These are phyloP conservation scores for Propithecus coquereli DNA, from an alignment of 2,113 vertebrate species.

Conservation along the genomic window DNA sequence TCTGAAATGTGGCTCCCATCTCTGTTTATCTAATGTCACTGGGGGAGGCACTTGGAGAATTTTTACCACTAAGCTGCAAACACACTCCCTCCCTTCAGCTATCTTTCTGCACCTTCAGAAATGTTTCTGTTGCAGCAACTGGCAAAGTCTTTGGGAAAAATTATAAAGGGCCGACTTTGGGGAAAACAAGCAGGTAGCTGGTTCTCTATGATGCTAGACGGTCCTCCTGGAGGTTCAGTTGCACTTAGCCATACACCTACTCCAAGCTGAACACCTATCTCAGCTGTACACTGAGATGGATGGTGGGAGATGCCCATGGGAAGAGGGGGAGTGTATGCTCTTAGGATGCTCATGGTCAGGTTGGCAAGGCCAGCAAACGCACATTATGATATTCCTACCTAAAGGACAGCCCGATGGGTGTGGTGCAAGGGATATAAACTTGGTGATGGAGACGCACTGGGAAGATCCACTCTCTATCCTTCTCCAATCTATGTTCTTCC, in stretches of 20 bases:
- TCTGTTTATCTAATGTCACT: conserved; percentile 19
- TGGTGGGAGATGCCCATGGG: neutral
- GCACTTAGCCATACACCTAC: neutral
- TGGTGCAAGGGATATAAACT: neutral
- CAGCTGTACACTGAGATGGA: neutral
- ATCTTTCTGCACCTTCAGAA: neutral
- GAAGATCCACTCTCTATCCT: no score
- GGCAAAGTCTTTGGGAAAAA: neutral
- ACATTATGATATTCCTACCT: neutral
- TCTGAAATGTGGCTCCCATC: conserved; percentile 42
- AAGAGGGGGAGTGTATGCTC: no score
- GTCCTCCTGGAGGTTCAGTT: neutral
- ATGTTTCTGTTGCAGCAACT: neutral
- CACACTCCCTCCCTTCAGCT: neutral
- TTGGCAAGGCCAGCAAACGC: neutral
- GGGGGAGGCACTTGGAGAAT: conserved; percentile 15
- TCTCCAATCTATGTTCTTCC: neutral
- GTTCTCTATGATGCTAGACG: neutral
- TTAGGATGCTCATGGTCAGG: neutral
- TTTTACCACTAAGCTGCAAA: neutral
- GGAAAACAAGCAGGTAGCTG: neutral
- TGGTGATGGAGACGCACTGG: no score
- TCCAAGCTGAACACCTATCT: no score
- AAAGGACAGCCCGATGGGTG: neutral
- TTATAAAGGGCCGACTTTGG: neutral